Base-by-base conservation (phyloP, 2,113 vertebrate genomes). In the Otis tarda region DNA sequence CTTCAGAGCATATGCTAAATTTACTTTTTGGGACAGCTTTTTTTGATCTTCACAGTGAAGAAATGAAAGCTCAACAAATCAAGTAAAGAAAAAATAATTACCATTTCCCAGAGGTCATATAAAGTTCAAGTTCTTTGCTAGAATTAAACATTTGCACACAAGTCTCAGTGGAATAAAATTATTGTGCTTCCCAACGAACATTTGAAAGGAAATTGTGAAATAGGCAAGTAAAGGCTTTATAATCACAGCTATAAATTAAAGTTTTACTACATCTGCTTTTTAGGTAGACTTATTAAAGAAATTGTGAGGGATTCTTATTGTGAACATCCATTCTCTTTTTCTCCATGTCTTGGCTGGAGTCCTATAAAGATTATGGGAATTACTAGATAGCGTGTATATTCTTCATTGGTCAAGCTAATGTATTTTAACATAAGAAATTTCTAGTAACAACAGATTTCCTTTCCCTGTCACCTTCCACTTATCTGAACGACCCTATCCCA, bases 141-240 rank as follows among this genome's bases (percentile, higher is more conserved):
- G 79, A 92, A 83, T 95, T 68, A 83, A 95, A 95, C 52, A 82
- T 96, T 93, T 94, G 88, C 80, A 81, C 80, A 86, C n/a, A 59
- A 69, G 27, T 92, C 73, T 75, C 88, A 30, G 73, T 43, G 76
- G 92, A 92, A 90, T 96, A 56, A 78, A 74, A 78, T 87, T 61
- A 45, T 71, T 90, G 55, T 90, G 37, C 56, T 93, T 92, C 83
- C 76, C 83, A 76, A 89, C 56, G 33, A 89, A 53, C 57, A 23
- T 78, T 82, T 82, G 67, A 89, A 92, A 93, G 88, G 84, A 94
- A 94, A 85, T 87, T 71, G 53, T 96, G 89, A 94, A 95, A 91
- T 10, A 91, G 61, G 49, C 80, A 84, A 84, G 91, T 94, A 93
- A 92, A 84, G 64, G 22, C 65, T 71, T 81, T 96, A 87, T 75